A percentile compares a stretch with the other conserved stretches of the same genome.
Evolutionary conservation across 2,888 invertebrate genomes (phyloP).

Genomic region (Hydrotaea cyrtoneurina): DNA sequence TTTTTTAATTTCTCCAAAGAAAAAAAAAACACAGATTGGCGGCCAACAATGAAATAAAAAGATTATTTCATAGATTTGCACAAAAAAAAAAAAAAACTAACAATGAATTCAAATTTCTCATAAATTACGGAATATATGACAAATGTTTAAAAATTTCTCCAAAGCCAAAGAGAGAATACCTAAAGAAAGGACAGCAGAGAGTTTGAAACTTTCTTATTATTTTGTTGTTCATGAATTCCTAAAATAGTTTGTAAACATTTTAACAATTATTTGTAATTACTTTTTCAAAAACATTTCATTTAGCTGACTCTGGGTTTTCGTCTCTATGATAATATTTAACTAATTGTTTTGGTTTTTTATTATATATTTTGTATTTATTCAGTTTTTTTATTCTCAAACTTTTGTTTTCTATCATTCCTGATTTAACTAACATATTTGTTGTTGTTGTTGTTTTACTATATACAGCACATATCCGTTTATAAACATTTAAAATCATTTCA

Average conservation of each 20-base stretch:
- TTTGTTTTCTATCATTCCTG: constrained; percentile 49
- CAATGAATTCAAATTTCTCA: too few relatives aligned
- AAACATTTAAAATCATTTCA: constrained; percentile 38
- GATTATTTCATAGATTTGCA: too few relatives aligned
- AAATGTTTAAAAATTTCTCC: too few relatives aligned
- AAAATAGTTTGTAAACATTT: background rate
- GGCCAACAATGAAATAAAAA: too few relatives aligned
- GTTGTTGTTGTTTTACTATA: constrained; percentile 53
- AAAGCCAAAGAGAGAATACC: too few relatives aligned
- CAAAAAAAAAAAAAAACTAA: too few relatives aligned
- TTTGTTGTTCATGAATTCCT: background rate
- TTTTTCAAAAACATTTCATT: background rate
- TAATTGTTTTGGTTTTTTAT: too few relatives aligned
- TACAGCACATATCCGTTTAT: constrained; percentile 44
- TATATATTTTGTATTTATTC: background rate
- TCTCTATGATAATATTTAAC: background rate
- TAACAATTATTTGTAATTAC: background rate
- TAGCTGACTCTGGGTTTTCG: background rate
- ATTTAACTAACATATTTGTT: constrained; percentile 66
- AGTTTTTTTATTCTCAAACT: constrained; percentile 28
- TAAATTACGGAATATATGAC: too few relatives aligned
- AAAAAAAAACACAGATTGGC: too few relatives aligned
- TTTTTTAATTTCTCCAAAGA: too few relatives aligned
- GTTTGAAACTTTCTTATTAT: background rate
- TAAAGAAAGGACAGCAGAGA: background rate